Evolutionary conservation across 2,888 invertebrate genomes (phyloP).

Genomic region (Osmoderma eremita): DNA sequence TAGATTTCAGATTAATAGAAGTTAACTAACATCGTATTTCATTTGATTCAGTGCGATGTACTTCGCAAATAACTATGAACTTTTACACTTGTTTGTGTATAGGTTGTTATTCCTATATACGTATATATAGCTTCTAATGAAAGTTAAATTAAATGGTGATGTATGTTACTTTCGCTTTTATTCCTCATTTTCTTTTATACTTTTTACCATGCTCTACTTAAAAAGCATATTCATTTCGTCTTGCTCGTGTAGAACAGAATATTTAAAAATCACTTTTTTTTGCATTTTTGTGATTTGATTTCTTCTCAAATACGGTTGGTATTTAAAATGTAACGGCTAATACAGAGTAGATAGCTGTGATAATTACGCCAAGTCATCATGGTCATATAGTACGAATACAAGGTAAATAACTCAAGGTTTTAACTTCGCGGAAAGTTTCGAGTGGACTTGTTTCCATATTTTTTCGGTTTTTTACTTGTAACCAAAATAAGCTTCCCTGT

Average conservation of each 20-base stretch:
- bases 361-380: too few relatives aligned
- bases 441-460: too few relatives aligned
- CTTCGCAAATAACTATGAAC: too few relatives aligned
- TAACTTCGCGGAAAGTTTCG: too few relatives aligned
- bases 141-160: neutral
- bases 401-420: constrained; percentile 23
- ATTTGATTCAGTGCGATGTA: too few relatives aligned
- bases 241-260: too few relatives aligned
- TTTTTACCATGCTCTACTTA: constrained; percentile 12
- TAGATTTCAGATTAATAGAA: too few relatives aligned
- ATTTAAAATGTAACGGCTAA: neutral
- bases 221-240: neutral
- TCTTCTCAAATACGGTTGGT: neutral
- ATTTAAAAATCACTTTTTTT: too few relatives aligned
- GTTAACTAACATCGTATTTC: too few relatives aligned
- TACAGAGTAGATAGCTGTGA: too few relatives aligned
- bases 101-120: neutral
- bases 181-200: constrained; percentile 6
- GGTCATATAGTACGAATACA: neutral
- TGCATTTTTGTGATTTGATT: neutral
- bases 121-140: neutral
- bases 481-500: too few relatives aligned
- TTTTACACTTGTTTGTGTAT: neutral
- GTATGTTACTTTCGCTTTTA: constrained; percentile 3
- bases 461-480: too few relatives aligned